phyloP scores from a whole-genome alignment of 1,140 invertebrate genomes.

The Pectinophora gossypiella region DNA sequence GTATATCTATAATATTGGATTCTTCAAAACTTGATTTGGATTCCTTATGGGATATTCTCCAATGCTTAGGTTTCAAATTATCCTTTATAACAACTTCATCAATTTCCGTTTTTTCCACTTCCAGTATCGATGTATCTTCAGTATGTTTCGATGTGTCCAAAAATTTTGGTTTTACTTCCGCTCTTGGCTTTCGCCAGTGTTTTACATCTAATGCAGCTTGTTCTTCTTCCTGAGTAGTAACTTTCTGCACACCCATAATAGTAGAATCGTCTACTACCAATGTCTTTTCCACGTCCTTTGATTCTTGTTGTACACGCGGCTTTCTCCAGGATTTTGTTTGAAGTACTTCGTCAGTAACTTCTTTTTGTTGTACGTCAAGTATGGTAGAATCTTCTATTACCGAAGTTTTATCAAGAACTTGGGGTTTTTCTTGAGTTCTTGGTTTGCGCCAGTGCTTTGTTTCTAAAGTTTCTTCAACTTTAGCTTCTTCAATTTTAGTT shows the following conservation, averaged over 20 bases:
- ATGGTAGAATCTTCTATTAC: conserved; percentile 13
- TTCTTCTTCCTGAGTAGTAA: conserved; percentile 4
- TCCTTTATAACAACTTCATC: conserved; percentile 5
- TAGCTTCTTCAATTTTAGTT: background rate
- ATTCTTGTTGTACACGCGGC: conserved; percentile 2
- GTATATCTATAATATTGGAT: background rate
- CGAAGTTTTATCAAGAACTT: conserved; percentile 1
- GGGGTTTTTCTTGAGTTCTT: conserved; percentile 15
- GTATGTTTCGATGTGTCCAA: conserved; percentile 42
- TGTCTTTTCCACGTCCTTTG: conserved; percentile 13
- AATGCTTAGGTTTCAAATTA: conserved; percentile 6
- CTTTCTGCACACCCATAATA: conserved; percentile 19
- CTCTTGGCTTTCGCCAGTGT: conserved; percentile 13
- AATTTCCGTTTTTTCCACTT: conserved; percentile 1
- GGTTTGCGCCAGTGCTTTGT: conserved; percentile 49
- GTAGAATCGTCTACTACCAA: conserved; percentile 23
- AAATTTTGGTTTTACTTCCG: conserved; percentile 1
- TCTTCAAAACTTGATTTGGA: conserved; percentile 13
- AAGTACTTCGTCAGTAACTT: background rate
- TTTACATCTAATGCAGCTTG: conserved; percentile 8
- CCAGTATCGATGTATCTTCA: conserved; percentile 10
- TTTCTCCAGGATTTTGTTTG: conserved; percentile 17
- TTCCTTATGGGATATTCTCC: conserved; percentile 6
- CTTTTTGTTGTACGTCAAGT: background rate
- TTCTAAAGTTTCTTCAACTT: conserved; percentile 26